These are phyloP conservation scores for Corapipo altera DNA, from an alignment of 2,113 vertebrate species.

Conservation along the genomic window DNA sequence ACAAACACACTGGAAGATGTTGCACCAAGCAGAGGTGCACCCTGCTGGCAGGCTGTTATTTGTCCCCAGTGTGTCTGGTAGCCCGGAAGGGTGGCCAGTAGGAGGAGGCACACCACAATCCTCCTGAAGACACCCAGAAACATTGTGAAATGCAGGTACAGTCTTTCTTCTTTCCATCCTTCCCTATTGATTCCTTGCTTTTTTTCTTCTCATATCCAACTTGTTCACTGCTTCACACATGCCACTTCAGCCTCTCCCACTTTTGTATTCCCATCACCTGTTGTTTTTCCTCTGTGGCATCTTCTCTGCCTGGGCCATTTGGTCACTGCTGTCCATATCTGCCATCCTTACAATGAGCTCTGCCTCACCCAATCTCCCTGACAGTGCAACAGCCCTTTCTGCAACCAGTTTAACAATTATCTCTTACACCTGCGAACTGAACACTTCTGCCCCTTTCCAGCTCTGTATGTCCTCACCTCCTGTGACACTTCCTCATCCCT, in stretches of 20 bases:
- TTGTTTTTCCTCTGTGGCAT: neutral
- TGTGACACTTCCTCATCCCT: neutral
- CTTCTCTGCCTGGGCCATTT: neutral
- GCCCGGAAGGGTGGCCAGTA: fast-evolving
- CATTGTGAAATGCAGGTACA: neutral
- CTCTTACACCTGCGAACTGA: neutral
- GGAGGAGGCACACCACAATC: neutral
- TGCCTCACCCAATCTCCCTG: neutral
- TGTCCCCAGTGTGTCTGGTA: neutral
- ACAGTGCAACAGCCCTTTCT: neutral
- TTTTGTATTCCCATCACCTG: neutral
- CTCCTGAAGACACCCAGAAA: neutral
- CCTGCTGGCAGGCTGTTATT: neutral
- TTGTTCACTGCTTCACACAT: neutral
- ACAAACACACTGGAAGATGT: neutral
- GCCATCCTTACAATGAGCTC: neutral
- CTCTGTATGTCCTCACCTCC: neutral
- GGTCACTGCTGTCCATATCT: neutral
- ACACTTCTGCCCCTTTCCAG: neutral
- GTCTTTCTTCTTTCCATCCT: neutral
- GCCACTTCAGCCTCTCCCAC: neutral
- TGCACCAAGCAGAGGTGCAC: neutral
- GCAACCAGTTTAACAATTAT: neutral
- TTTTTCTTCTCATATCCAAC: neutral
- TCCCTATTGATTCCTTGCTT: neutral